Percentiles rank a stretch among this genome's conserved stretches.
Evolutionary conservation across 2,797 vertebrate species (phyloP).

Genomic region (Atherinosoma microstoma): DNA sequence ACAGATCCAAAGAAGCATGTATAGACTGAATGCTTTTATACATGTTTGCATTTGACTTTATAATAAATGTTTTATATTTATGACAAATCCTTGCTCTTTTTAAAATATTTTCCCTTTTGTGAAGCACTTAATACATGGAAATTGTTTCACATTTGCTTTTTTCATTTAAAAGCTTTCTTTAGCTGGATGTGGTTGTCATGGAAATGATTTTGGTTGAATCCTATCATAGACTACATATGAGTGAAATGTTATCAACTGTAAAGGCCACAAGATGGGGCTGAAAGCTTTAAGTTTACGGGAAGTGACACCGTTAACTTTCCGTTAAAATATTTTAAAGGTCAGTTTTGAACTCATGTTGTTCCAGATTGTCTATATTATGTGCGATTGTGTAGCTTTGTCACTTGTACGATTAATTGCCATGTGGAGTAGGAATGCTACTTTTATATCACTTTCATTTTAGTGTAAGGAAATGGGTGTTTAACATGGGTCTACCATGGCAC

Average conservation of each 20-base stretch:
- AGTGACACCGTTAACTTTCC: neutral
- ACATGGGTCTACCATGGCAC: neutral
- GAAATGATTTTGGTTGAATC: neutral
- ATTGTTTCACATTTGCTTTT: neutral
- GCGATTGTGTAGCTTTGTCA: too few species aligned
- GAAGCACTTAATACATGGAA: neutral
- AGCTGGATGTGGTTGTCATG: neutral
- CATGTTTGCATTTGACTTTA: slow-evolving; percentile 45
- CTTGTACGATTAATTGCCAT: too few species aligned
- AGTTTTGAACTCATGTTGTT: neutral
- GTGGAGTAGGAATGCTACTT: too few species aligned
- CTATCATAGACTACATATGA: neutral
- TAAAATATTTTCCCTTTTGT: neutral
- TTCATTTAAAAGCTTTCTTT: neutral
- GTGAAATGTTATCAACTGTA: neutral
- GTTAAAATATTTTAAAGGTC: neutral
- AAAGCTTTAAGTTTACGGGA: neutral
- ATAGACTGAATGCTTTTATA: slow-evolving; percentile 52
- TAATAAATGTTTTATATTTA: slow-evolving; percentile 82
- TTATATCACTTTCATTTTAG: neutral
- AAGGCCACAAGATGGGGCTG: neutral
- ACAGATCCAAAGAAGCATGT: slow-evolving; percentile 64
- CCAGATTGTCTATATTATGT: too few species aligned
- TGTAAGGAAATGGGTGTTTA: neutral
- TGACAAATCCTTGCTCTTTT: slow-evolving; percentile 45